Evolutionary conservation across 1,140 invertebrate species (phyloP).

Genomic region (Aphidius gifuensis): DNA sequence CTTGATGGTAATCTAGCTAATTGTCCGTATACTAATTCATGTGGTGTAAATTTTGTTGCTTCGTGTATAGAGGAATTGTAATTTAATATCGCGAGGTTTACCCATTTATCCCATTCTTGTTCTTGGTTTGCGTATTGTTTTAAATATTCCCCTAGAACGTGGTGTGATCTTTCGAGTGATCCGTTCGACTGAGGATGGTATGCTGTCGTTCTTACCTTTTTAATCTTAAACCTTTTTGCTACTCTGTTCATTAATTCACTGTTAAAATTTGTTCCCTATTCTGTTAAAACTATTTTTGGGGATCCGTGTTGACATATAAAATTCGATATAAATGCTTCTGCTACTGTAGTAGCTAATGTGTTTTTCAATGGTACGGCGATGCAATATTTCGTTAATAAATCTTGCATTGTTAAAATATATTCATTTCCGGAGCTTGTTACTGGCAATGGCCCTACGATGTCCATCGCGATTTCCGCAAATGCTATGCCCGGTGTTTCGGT

Average conservation of each 20-base stretch:
- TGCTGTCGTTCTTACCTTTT: constrained; percentile 9
- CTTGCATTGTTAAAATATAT: constrained; percentile 30
- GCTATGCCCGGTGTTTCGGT: constrained; percentile 26
- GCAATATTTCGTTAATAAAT: constrained; percentile 36
- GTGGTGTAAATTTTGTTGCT: constrained; percentile 31
- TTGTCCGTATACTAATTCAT: constrained; percentile 18
- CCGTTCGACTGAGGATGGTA: constrained; percentile 27
- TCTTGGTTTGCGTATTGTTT: constrained; percentile 30
- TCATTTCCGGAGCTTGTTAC: not conserved
- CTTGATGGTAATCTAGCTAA: too few species aligned
- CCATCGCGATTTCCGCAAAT: constrained; percentile 19
- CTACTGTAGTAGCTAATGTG: constrained; percentile 28
- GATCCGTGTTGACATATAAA: constrained; percentile 26
- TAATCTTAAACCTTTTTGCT: constrained; percentile 28
- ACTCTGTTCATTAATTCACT: constrained; percentile 28
- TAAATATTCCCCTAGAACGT: constrained; percentile 29
- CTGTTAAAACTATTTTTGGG: constrained; percentile 33
- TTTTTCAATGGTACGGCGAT: constrained; percentile 24
- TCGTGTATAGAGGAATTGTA: constrained; percentile 29
- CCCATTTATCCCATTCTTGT: constrained; percentile 40
- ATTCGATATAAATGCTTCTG: constrained; percentile 23
- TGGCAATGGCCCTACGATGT: not conserved
- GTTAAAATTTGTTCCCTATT: constrained; percentile 33
- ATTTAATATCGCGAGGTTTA: constrained; percentile 12
- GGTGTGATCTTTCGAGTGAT: constrained; percentile 31